These are phyloP conservation scores for Onychomys torridus DNA, from an alignment of 2,797 vertebrate species.

Conservation along the genomic window DNA sequence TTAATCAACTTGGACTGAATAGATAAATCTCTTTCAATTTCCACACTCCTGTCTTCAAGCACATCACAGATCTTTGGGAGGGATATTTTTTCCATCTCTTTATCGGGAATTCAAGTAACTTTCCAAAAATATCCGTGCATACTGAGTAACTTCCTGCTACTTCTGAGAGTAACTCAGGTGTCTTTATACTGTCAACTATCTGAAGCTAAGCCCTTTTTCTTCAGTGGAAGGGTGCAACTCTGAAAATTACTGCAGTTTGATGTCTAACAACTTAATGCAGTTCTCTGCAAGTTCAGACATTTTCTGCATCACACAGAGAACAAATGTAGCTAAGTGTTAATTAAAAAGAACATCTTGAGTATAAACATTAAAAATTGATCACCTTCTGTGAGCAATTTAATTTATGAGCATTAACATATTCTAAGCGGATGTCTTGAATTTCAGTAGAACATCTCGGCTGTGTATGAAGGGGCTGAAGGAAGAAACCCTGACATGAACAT, in stretches of 20 bases:
- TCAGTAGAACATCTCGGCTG: constrained; percentile 68
- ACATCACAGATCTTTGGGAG: neutral
- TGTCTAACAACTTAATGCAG: constrained; percentile 58
- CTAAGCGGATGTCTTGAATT: constrained; percentile 77
- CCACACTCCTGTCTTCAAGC: neutral
- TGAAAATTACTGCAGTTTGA: constrained; percentile 56
- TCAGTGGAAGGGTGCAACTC: constrained; percentile 44
- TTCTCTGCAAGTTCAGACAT: constrained; percentile 73
- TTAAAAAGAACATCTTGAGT: constrained; percentile 84
- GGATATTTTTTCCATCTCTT: constrained; percentile 4
- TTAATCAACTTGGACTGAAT: constrained; percentile 55
- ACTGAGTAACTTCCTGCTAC: neutral
- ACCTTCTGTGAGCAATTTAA: constrained; percentile 83
- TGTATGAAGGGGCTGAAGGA: constrained; percentile 59
- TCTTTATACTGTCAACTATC: neutral
- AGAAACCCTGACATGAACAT: constrained; percentile 54
- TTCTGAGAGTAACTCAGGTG: neutral
- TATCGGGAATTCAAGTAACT: constrained; percentile 2
- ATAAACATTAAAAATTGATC: constrained; percentile 87
- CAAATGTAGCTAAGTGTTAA: constrained; percentile 82
- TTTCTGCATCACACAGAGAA: constrained; percentile 77
- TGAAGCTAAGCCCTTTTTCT: constrained; percentile 25
- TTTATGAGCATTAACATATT: constrained; percentile 83
- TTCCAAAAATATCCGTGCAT: neutral
- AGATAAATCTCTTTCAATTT: constrained; percentile 55